Evolutionary conservation across 2,888 invertebrate species (phyloP).

Genomic region (Tetragnatha montana): DNA sequence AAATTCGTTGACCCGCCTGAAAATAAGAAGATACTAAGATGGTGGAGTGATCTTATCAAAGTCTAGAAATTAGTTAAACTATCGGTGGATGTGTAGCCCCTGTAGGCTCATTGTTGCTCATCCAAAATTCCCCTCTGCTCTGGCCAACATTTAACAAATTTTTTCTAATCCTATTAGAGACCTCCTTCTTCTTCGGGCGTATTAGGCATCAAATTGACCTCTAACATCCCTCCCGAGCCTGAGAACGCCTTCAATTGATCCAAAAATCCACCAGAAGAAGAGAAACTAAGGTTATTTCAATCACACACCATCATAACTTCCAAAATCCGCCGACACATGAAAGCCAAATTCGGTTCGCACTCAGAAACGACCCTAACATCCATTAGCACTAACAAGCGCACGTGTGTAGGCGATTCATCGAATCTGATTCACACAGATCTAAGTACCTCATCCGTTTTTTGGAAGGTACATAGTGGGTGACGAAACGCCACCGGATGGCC

Average conservation of each 20-base stretch:
- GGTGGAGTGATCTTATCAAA: no score
- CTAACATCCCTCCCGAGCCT: background rate
- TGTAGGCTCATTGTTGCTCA: no score
- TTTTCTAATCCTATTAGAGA: no score
- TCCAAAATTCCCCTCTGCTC: no score
- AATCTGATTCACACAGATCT: background rate
- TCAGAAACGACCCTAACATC: background rate
- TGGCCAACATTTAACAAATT: no score
- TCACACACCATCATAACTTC: background rate
- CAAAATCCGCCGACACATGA: no score
- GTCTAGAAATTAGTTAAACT: no score
- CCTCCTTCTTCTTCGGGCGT: background rate
- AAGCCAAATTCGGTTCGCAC: no score
- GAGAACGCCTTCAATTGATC: background rate
- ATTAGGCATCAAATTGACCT: background rate
- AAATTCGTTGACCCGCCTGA: no score
- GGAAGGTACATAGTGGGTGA: background rate
- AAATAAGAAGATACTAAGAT: no score
- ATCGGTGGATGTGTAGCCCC: no score
- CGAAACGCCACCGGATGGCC: background rate
- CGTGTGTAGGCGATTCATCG: background rate
- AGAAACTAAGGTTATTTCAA: background rate
- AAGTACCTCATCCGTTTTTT: conserved; percentile 16
- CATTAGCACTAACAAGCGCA: background rate
- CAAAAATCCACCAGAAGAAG: background rate